Evolutionary conservation across 2,888 invertebrate species (phyloP).

Genomic region (Adelognathus sp.): DNA sequence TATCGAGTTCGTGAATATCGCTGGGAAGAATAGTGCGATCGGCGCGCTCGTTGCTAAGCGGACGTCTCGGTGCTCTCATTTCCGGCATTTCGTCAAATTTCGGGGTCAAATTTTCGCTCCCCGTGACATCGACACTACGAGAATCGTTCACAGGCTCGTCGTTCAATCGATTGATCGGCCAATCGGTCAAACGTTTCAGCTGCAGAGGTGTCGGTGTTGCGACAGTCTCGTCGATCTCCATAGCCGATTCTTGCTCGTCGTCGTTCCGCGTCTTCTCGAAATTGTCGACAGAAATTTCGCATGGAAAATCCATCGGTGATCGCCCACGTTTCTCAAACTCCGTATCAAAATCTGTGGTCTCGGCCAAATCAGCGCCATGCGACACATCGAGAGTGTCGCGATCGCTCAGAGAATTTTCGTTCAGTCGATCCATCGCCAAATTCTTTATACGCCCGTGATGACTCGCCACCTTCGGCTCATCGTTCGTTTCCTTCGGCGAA

Average conservation of each 20-base stretch:
- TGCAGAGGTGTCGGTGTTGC: neutral
- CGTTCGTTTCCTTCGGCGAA: neutral
- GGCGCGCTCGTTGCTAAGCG: too few relatives aligned
- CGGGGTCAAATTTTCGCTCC: neutral
- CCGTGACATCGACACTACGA: neutral
- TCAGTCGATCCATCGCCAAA: neutral
- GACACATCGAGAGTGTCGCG: neutral
- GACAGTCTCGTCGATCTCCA: neutral
- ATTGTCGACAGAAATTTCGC: neutral
- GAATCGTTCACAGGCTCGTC: neutral
- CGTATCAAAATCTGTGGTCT: neutral
- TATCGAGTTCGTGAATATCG: too few relatives aligned
- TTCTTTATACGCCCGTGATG: neutral
- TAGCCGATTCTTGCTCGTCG: neutral
- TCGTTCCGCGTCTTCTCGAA: neutral
- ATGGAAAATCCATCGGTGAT: neutral
- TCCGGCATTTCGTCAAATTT: neutral
- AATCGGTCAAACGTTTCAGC: neutral
- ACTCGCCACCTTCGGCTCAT: neutral
- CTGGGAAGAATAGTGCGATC: too few relatives aligned
- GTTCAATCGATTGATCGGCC: neutral
- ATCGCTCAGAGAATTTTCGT: neutral
- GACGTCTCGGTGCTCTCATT: neutral
- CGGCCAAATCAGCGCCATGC: neutral
- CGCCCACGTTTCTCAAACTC: neutral